Evolutionary conservation across 2,888 invertebrate genomes (phyloP).

Genomic region (Cerastis rubricosa): DNA sequence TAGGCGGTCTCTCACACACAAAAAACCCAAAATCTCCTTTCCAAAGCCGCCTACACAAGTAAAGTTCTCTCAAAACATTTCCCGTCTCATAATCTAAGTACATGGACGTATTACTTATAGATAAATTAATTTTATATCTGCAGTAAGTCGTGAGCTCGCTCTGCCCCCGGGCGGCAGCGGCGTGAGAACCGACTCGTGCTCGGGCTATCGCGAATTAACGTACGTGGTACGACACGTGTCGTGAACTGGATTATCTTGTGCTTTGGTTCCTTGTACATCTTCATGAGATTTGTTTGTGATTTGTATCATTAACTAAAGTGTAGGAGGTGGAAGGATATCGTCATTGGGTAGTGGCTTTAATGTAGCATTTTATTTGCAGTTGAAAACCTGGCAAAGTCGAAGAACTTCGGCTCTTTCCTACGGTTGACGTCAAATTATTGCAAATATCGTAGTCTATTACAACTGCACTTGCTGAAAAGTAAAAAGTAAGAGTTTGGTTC

Average conservation of each 20-base stretch:
- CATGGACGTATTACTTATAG: slow-evolving; percentile 84
- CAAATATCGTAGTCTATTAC: not conserved
- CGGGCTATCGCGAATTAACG: slow-evolving; percentile 68
- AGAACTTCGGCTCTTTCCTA: not conserved
- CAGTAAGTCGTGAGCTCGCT: slow-evolving; percentile 85
- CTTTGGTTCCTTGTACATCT: slow-evolving; percentile 52
- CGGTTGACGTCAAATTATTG: not conserved
- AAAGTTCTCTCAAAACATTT: slow-evolving; percentile 43
- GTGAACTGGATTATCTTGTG: slow-evolving; percentile 65
- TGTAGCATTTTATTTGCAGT: not conserved
- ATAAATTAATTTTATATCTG: slow-evolving; percentile 90
- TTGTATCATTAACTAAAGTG: slow-evolving; percentile 33
- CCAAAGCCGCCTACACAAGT: slow-evolving; percentile 50
- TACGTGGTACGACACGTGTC: slow-evolving; percentile 71
- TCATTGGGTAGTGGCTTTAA: not conserved
- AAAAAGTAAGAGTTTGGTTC: not conserved
- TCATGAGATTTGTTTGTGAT: slow-evolving; percentile 49
- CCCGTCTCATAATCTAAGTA: slow-evolving; percentile 59
- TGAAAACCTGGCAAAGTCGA: not conserved
- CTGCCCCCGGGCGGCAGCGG: slow-evolving; percentile 87
- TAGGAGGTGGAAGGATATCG: not conserved
- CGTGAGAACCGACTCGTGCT: slow-evolving; percentile 85
- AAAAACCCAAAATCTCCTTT: slow-evolving; percentile 21
- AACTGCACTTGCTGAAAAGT: not conserved
- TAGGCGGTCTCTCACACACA: not conserved